Conservation (phyloP, 2,888 invertebrate genomes). For the Alsophila aescularia region DNA sequence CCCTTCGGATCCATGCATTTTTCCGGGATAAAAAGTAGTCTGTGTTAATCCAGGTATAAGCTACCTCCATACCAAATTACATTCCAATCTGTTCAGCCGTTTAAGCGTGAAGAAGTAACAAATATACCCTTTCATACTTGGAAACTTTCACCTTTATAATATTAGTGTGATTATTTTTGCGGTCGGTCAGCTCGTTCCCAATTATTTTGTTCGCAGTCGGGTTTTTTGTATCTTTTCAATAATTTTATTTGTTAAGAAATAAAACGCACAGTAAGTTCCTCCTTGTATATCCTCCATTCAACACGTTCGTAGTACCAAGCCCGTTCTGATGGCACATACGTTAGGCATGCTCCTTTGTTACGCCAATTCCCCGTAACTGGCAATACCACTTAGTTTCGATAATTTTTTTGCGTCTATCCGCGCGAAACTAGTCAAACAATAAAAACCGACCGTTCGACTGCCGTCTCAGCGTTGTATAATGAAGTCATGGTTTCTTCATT, state of each 20-base stretch:
- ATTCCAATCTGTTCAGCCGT: too few relatives aligned
- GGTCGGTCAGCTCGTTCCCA: too few relatives aligned
- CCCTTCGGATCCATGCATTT: too few relatives aligned
- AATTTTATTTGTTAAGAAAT: neutral
- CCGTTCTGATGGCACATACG: constrained; percentile 8
- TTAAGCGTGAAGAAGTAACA: too few relatives aligned
- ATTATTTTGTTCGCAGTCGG: too few relatives aligned
- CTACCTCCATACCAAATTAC: too few relatives aligned
- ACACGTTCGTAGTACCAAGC: constrained; percentile 3
- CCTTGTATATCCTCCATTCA: neutral
- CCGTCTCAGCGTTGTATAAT: constrained; percentile 30
- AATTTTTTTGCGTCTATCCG: constrained; percentile 4
- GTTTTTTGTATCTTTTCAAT: neutral
- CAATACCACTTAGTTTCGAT: constrained; percentile 14
- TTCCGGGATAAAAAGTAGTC: too few relatives aligned
- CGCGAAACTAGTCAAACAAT: constrained; percentile 17
- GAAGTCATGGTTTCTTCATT: constrained; percentile 41
- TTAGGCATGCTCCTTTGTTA: constrained; percentile 17
- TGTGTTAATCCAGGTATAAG: too few relatives aligned
- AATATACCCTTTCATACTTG: too few relatives aligned
- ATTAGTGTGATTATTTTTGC: too few relatives aligned
- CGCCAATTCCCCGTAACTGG: constrained; percentile 17
- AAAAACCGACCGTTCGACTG: constrained; percentile 7
- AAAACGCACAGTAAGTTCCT: neutral
- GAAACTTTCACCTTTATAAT: too few relatives aligned